These are phyloP conservation scores for Benitochromis conjunctus DNA, from an alignment of 2,113 vertebrate species.

Conservation along the genomic window DNA sequence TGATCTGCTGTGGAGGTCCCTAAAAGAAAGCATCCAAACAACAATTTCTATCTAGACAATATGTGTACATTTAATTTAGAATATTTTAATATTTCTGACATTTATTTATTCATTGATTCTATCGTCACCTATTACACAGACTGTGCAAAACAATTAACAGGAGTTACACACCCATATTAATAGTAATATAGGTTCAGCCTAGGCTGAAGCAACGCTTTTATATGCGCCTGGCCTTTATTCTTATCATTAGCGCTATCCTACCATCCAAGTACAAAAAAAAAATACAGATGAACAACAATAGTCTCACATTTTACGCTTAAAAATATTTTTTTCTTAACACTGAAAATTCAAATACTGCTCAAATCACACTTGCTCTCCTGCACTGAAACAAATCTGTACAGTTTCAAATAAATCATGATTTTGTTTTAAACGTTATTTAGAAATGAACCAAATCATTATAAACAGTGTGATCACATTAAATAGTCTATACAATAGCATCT, in stretches of 20 bases:
- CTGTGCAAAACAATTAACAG: neutral
- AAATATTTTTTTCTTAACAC: neutral
- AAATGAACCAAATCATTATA: neutral
- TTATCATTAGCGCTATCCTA: neutral
- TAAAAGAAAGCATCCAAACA: neutral
- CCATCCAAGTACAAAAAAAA: neutral
- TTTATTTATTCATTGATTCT: neutral
- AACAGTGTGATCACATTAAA: neutral
- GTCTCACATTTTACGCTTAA: accelerated
- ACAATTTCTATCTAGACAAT: neutral
- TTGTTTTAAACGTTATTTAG: neutral
- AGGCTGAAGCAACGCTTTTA: neutral
- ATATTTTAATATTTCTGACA: neutral
- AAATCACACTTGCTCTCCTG: neutral
- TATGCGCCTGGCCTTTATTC: neutral
- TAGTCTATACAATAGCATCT: neutral
- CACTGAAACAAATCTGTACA: neutral
- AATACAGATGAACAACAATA: neutral
- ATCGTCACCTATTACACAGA: neutral
- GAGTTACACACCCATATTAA: neutral
- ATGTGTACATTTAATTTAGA: accelerated
- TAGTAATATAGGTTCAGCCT: too few relatives aligned
- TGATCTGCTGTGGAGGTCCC: neutral
- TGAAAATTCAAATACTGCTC: neutral
- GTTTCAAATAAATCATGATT: neutral